Percentiles rank a stretch among this genome's conserved stretches.
phyloP scores from a whole-genome alignment of 2,797 vertebrate genomes.

The Dendrocincla tyrannina region DNA sequence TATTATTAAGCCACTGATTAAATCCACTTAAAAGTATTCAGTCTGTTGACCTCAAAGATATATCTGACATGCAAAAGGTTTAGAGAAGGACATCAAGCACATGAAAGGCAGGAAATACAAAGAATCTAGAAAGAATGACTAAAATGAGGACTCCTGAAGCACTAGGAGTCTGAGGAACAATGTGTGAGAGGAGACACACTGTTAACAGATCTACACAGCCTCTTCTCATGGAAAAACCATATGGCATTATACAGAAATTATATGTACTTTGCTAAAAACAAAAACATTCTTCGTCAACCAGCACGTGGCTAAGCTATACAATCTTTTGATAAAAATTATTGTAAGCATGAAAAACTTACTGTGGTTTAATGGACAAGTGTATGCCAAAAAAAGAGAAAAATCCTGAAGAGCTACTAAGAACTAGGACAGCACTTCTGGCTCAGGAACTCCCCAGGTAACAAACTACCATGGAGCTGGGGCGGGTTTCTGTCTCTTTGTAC shows the following conservation, averaged over 20 bases:
- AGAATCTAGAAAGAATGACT: not conserved
- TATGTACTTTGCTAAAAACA: not conserved
- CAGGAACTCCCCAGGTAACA: not conserved
- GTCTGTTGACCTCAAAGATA: not conserved
- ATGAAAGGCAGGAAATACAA: not conserved
- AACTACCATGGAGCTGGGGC: not conserved
- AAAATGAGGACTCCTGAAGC: not conserved
- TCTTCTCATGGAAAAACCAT: not conserved
- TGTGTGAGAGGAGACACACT: not conserved
- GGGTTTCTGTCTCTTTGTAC: not conserved
- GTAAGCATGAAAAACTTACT: accelerated
- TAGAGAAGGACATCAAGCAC: not conserved
- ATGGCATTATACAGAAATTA: not conserved
- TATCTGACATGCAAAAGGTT: not conserved
- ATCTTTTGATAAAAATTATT: not conserved
- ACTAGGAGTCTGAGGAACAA: not conserved
- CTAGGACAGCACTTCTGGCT: not conserved
- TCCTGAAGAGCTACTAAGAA: not conserved
- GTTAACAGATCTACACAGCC: not conserved
- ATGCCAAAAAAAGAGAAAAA: not conserved
- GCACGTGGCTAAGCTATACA: not conserved
- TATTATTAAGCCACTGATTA: not conserved
- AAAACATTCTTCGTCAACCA: not conserved
- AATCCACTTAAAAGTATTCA: not conserved
- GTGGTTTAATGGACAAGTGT: not conserved